phyloP scores from a whole-genome alignment of 35 echinoderm and acorn worm species.

The Nesometra sesokonis region DNA sequence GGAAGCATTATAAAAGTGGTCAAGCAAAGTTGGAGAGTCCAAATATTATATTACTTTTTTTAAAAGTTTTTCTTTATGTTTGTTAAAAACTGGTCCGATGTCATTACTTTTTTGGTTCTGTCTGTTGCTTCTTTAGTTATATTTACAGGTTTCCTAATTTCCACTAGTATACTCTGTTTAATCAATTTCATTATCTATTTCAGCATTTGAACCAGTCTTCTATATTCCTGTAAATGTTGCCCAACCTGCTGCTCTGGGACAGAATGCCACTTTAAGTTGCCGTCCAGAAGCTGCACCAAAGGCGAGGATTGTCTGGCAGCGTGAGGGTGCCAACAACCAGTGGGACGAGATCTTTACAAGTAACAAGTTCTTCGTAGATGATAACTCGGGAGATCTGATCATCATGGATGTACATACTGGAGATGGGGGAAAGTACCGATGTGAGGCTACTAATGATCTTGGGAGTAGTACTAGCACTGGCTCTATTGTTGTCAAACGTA shows the following conservation, averaged over 20 bases:
- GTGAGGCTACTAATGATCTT: constrained; percentile 36
- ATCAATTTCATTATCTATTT: neutral
- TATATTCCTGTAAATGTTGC: constrained; percentile 8
- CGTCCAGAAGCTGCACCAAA: constrained; percentile 60
- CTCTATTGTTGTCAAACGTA: constrained; percentile 52
- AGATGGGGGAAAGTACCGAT: constrained; percentile 65
- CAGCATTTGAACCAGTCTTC: constrained; percentile 72
- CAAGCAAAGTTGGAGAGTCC: no score
- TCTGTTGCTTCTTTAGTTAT: no score
- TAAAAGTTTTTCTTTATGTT: no score
- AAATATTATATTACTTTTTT: no score
- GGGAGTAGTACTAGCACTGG: constrained; percentile 28
- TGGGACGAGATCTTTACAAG: constrained; percentile 14
- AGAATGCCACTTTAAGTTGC: constrained; percentile 51
- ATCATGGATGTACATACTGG: constrained; percentile 36
- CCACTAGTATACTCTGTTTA: neutral
- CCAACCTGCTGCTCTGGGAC: constrained; percentile 63
- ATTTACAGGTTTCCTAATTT: neutral
- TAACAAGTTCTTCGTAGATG: constrained; percentile 28
- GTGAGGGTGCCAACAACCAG: neutral
- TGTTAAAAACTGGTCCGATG: no score
- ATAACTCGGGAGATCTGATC: constrained; percentile 41
- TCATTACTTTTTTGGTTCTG: no score
- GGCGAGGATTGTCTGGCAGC: constrained; percentile 55
- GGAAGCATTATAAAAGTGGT: no score